Base-by-base conservation (phyloP, 2,113 vertebrate genomes). In the Alouatta palliata region DNA sequence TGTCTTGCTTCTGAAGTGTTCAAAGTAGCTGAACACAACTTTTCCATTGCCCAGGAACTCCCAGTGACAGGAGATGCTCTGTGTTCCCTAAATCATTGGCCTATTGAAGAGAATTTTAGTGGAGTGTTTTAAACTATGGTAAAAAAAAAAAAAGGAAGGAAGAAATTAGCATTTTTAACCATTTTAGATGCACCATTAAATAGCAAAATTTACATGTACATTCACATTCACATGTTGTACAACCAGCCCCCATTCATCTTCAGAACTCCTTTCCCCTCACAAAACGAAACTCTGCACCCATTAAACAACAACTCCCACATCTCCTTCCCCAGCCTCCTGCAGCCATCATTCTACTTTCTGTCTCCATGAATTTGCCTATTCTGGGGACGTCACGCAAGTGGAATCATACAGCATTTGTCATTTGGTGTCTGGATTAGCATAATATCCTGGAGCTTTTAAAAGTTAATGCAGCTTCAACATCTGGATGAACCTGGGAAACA, bases 111-210 rank as follows among this genome's bases (percentile, higher is more conserved):
- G 75, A 91, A 45, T 61, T 9, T 13, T 11, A 17, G 40, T 14
- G 64, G 64, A 8, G 21, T 61, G 79, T 45, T 84, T 30, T 21
- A 35, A 27, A 49, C 37, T 92, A 76, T 35, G 10, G 27, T 19
- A 90, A 96, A 96, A 23, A 93, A 94, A 96, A 16, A 37, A 58
- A 93, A 94, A 96, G 12, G 35, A 58, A 47, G 7, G 66, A 91
- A 86, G 54, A 82, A 49, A 66, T 10, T 56, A 45, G 11, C 85
- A 45, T n/a, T 71, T 68, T 54, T 84, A 37, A 21, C n/a, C 13
- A 6, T 40, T 54, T 25, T 73, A 40, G 87, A n/a, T 25, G 35
- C 17, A 56, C 20, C 17, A 11, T 68, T 76, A 32, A 73, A 47
- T 6, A 17, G 21, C 85, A 25, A 43, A 79, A 19, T 6, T 52